These are phyloP conservation scores for Leptoteleia sp. DNA, from an alignment of 1,140 invertebrate species.

Conservation along the genomic window DNA sequence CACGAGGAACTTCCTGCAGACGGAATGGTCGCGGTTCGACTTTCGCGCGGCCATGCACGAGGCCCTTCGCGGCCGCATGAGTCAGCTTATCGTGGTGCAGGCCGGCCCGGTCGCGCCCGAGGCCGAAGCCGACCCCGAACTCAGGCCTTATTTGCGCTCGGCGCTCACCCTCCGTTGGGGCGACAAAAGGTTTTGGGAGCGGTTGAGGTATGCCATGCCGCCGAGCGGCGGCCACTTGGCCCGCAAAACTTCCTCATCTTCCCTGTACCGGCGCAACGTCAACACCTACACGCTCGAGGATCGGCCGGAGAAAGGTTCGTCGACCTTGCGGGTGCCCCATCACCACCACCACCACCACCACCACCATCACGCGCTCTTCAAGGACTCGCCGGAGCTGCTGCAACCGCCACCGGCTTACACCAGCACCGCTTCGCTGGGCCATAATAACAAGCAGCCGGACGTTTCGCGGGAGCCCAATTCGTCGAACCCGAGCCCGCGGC, in stretches of 20 bases:
- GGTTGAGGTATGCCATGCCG: conserved; percentile 93
- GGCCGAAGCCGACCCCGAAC: conserved; percentile 91
- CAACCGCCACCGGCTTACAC: conserved; percentile 82
- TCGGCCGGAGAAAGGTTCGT: conserved; percentile 82
- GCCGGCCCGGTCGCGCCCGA: conserved; percentile 89
- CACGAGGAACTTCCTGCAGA: conserved; percentile 91
- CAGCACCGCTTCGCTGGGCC: conserved; percentile 70
- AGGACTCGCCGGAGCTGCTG: conserved; percentile 76
- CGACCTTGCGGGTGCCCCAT: conserved; percentile 78
- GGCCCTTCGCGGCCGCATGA: conserved; percentile 89
- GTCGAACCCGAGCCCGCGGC: conserved; percentile 72
- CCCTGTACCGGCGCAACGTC: conserved; percentile 87
- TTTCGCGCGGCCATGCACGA: conserved; percentile 92
- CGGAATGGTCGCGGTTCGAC: conserved; percentile 92
- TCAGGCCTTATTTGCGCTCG: conserved; percentile 93
- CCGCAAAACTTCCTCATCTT: conserved; percentile 78
- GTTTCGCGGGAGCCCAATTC: conserved; percentile 63
- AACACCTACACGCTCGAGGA: conserved; percentile 87
- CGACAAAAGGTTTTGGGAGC: conserved; percentile 95
- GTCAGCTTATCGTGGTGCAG: conserved; percentile 93
- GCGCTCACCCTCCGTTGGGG: conserved; percentile 91
- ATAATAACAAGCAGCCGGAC: conserved; percentile 68
- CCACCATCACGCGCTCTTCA: conserved; percentile 77
- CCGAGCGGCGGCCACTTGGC: conserved; percentile 76
- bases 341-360: conserved; percentile 67